Percentiles rank a stretch among this genome's conserved stretches.
Evolutionary conservation across 2,797 vertebrate species (phyloP).

Genomic region (Coregonus suidteri): DNA sequence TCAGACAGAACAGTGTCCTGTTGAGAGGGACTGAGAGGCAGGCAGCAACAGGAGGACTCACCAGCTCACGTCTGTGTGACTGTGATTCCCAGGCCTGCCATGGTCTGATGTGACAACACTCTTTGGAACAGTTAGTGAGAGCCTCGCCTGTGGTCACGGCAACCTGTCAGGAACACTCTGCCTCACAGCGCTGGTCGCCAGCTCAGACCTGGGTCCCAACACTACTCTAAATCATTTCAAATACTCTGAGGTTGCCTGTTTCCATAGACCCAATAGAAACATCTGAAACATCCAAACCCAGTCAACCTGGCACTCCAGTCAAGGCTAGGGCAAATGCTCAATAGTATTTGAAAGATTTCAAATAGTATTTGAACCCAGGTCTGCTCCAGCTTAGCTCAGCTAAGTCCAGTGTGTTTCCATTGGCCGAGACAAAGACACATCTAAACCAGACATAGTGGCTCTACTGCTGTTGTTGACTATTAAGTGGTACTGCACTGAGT

Average conservation of each 20-base stretch:
- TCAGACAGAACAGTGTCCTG: too few relatives aligned
- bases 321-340: not conserved
- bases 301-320: not conserved
- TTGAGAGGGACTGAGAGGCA: too few relatives aligned
- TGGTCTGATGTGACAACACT: too few relatives aligned
- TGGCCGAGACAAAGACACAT: not conserved
- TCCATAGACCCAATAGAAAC: not conserved
- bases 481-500: slow-evolving; percentile 32
- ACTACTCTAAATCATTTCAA: not conserved
- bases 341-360: not conserved
- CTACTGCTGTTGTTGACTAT: slow-evolving; percentile 44
- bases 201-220: not conserved
- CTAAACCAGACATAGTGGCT: slow-evolving; percentile 41
- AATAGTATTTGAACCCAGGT: not conserved
- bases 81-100: too few relatives aligned
- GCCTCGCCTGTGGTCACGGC: slow-evolving; percentile 18
- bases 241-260: not conserved
- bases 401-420: not conserved
- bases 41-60: too few relatives aligned
- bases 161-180: slow-evolving; percentile 27
- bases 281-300: not conserved
- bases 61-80: too few relatives aligned
- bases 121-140: slow-evolving; percentile 16
- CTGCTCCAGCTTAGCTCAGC: not conserved
- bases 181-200: not conserved